Evolutionary conservation across 1,140 invertebrate genomes (phyloP), one percentile per base, ranked within the genome.

Genomic region (Drosophila melanica): DNA sequence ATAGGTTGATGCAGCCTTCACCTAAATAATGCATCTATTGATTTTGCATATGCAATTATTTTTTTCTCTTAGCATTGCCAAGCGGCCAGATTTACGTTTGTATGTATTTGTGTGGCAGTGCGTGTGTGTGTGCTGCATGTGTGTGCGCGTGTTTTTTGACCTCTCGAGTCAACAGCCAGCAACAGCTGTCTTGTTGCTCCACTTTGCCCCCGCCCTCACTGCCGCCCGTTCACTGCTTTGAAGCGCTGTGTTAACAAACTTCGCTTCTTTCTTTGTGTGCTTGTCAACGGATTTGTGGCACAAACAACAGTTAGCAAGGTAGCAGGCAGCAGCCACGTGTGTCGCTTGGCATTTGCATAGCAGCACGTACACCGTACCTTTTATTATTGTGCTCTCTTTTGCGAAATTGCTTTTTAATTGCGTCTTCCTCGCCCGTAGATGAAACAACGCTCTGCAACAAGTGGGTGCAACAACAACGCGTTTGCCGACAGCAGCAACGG

Each of bases 1-100:
- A 59, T 67, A 73, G 67, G 76, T 67, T 87, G 76, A 89, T 82
- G 70, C 71, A 89, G 79, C 82, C 70, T 86, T 78, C 72, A 70
- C 66, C 72, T 35, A 75, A 75, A 75, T 70, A 75, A 51, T 75
- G 47, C 58, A 64, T 75, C 59, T 75, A 75, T 75, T 71, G 72
- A 75, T 75, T 75, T 75, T 75, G 51, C 71, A 69, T 74, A 69
- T 69, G 58, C 71, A 63, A 51, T 73, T 53, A 10, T 35, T 35
- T 35, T 33, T 35, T 35, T 35, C 33, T 35, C 33, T 10, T 35
- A 35, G 51, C 65, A 69, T 69, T 69, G 71, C 71, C 51, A 73
- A 73, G 64, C 64, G 70, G 64, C 64, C 67, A 67, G 50, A 72
- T 54, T 45, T 59, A 39, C 50, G 33, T 5, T 44, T 27, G 48